phyloP scores from a whole-genome alignment of 2,888 invertebrate genomes.

The Temnothorax rugatulus region DNA sequence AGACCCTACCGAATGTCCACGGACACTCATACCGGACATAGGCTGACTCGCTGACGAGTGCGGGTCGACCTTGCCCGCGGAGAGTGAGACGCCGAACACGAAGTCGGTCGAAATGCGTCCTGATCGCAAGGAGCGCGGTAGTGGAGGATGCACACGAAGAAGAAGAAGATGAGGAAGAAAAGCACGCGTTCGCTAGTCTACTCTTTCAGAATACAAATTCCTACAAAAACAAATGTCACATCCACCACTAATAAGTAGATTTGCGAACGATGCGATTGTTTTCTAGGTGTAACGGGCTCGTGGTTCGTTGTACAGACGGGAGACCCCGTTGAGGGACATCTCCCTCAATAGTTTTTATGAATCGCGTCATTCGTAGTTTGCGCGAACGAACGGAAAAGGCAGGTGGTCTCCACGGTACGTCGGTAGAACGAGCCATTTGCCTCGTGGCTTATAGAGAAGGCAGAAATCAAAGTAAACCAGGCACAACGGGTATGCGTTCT shows the following conservation, averaged over 20 bases:
- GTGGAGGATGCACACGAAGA: constrained; percentile 53
- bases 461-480: constrained; percentile 79
- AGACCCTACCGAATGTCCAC: constrained; percentile 7
- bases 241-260: constrained; percentile 46
- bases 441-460: constrained; percentile 71
- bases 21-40: constrained; percentile 7
- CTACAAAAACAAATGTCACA: constrained; percentile 34
- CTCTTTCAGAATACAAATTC: constrained; percentile 22
- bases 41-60: background rate
- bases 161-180: background rate
- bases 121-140: constrained; percentile 59
- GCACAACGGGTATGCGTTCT: constrained; percentile 78
- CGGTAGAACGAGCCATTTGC: constrained; percentile 67
- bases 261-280: constrained; percentile 43
- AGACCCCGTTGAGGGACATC: background rate
- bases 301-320: constrained; percentile 40
- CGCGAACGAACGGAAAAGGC: background rate
- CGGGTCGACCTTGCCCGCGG: background rate
- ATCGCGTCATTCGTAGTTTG: background rate
- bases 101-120: constrained; percentile 37
- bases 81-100: background rate
- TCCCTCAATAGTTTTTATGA: background rate
- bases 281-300: constrained; percentile 39
- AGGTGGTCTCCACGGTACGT: background rate
- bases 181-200: constrained; percentile 47